phyloP scores from a whole-genome alignment of 2,797 vertebrate genomes.

The Enteromius argenteus region DNA sequence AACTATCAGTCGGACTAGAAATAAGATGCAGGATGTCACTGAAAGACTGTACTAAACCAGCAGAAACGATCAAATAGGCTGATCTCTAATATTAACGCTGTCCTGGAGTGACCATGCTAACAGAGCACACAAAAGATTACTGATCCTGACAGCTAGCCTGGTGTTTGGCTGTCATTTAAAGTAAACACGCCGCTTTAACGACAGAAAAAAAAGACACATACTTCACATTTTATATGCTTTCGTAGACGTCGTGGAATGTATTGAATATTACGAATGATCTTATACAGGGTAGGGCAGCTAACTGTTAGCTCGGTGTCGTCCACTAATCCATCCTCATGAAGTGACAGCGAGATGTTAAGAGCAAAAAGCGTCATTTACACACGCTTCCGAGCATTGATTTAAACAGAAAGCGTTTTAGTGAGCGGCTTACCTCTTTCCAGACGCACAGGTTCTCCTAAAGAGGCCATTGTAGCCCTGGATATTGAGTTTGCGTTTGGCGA shows the following conservation, averaged over 20 bases:
- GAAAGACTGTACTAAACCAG: neutral
- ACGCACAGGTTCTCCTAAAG: slow-evolving; percentile 90
- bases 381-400: neutral
- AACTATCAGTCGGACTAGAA: neutral
- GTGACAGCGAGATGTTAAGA: slow-evolving; percentile 11
- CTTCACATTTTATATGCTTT: neutral
- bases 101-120: slow-evolving; percentile 21
- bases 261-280: neutral
- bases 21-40: neutral
- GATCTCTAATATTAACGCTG: neutral
- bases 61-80: neutral
- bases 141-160: neutral
- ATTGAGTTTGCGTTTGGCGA: slow-evolving; percentile 41
- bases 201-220: neutral
- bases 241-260: neutral
- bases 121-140: slow-evolving; percentile 26
- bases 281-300: neutral
- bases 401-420: neutral
- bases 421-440: slow-evolving; percentile 89
- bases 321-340: slow-evolving; percentile 15
- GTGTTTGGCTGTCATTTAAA: neutral
- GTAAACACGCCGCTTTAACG: neutral
- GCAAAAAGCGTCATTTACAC: slow-evolving; percentile 1
- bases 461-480: slow-evolving; percentile 84
- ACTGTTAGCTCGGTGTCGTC: neutral